A percentile compares a stretch with the other conserved stretches of the same genome.
These are phyloP conservation scores for Tipula lateralis DNA, from an alignment of 2,888 invertebrate genomes.

Conservation along the genomic window DNA sequence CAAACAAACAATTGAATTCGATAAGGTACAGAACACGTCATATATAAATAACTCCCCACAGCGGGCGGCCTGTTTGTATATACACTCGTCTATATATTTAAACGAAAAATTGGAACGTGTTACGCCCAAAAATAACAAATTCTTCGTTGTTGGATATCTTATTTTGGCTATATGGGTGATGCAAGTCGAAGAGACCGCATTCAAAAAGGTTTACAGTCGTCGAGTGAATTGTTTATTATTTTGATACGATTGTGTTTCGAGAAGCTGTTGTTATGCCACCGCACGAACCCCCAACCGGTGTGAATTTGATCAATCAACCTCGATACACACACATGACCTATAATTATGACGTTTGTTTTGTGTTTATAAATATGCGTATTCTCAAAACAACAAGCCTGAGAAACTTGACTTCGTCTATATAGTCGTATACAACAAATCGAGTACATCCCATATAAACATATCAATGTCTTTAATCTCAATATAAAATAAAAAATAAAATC, in stretches of 20 bases:
- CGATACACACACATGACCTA: not conserved
- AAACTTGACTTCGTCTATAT: not conserved
- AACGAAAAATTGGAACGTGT: not conserved
- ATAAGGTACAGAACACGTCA: not conserved
- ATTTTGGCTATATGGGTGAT: not conserved
- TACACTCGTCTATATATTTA: not conserved
- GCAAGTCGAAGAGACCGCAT: not conserved
- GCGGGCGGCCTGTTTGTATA: not conserved
- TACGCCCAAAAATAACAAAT: slow-evolving; percentile 15
- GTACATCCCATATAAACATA: slow-evolving; percentile 3
- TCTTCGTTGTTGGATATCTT: not conserved
- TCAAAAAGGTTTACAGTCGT: not conserved
- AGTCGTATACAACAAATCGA: no score
- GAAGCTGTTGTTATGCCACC: not conserved
- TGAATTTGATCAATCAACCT: not conserved
- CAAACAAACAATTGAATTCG: not conserved
- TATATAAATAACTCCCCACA: not conserved
- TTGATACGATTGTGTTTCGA: not conserved
- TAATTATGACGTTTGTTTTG: not conserved
- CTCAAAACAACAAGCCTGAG: slow-evolving; percentile 12
- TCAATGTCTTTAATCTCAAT: not conserved
- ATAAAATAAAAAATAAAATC: not conserved
- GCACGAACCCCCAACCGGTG: slow-evolving; percentile 11
- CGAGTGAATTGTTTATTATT: not conserved
- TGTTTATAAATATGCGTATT: not conserved